Evolutionary conservation across 2,113 vertebrate genomes (phyloP).

Genomic region (Nanorana parkeri): DNA sequence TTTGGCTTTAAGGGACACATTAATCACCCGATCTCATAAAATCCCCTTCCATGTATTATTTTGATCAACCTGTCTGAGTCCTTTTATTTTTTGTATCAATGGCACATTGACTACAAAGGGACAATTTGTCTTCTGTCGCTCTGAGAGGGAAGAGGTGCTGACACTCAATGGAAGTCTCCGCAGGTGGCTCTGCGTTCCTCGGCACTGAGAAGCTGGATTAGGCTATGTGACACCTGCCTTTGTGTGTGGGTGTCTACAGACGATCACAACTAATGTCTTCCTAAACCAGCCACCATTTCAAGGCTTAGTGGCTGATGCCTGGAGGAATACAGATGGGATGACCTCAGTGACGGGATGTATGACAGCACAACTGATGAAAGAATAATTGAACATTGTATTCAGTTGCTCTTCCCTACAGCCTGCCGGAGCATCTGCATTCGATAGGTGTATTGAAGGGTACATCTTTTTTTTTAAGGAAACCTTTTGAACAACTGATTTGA

Average conservation of each 20-base stretch:
- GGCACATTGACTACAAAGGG: background rate
- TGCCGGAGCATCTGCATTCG: constrained; percentile 23
- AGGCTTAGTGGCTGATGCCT: constrained; percentile 38
- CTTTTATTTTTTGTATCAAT: background rate
- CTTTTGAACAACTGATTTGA: constrained; percentile 35
- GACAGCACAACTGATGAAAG: constrained; percentile 47
- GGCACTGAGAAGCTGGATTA: constrained; percentile 5
- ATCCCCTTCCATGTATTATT: no score
- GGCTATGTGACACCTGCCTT: constrained; percentile 48
- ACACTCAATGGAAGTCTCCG: background rate
- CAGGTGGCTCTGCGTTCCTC: constrained; percentile 32
- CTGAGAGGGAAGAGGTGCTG: constrained; percentile 3
- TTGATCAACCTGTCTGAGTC: no score
- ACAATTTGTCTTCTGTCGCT: constrained; percentile 1
- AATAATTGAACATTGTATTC: constrained; percentile 51
- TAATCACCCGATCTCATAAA: no score
- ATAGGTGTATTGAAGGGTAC: constrained; percentile 1
- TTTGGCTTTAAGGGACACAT: no score
- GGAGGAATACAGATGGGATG: constrained; percentile 51
- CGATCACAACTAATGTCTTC: constrained; percentile 46
- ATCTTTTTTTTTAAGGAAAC: background rate
- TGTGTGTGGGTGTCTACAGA: constrained; percentile 46
- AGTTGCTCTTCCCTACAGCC: background rate
- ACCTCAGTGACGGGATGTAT: constrained; percentile 35
- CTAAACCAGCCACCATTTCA: constrained; percentile 33